These are phyloP conservation scores for Epinephelus moara DNA, from an alignment of 2,113 vertebrate species.

Conservation along the genomic window DNA sequence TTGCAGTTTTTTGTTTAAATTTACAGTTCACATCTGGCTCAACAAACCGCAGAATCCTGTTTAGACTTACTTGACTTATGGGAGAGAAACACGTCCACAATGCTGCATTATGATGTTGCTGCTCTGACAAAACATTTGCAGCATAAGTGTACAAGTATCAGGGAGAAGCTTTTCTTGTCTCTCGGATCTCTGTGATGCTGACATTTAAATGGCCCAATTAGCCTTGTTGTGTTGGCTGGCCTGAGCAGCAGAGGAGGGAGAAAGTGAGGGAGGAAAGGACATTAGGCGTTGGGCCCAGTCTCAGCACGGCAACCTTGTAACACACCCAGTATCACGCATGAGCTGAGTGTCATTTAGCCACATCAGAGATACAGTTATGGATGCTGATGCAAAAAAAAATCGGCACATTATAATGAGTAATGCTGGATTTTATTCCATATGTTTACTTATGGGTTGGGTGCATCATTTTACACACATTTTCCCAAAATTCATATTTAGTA, in stretches of 20 bases:
- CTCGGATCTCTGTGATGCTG: constrained; percentile 39
- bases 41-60: constrained; percentile 33
- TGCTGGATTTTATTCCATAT: too few species aligned
- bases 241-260: constrained; percentile 31
- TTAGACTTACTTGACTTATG: constrained; percentile 7
- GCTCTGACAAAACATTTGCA: neutral
- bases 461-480: too few species aligned
- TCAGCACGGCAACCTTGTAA: constrained; percentile 39
- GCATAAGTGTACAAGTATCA: neutral
- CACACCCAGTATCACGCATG: constrained; percentile 30
- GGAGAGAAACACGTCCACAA: neutral
- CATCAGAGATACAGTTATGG: neutral
- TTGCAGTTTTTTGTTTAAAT: constrained; percentile 19
- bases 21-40: constrained; percentile 29
- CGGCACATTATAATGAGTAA: neutral
- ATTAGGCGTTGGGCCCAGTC: constrained; percentile 33
- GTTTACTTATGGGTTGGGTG: too few species aligned
- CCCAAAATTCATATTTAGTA: too few species aligned
- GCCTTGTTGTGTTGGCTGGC: constrained; percentile 40
- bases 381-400: constrained; percentile 15
- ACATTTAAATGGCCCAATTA: constrained; percentile 67
- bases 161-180: constrained; percentile 13
- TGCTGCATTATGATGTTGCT: neutral
- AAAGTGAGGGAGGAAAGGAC: constrained; percentile 34
- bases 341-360: constrained; percentile 28